Conservation (phyloP, 2,797 vertebrate species). For the Sebastes variabilis region DNA sequence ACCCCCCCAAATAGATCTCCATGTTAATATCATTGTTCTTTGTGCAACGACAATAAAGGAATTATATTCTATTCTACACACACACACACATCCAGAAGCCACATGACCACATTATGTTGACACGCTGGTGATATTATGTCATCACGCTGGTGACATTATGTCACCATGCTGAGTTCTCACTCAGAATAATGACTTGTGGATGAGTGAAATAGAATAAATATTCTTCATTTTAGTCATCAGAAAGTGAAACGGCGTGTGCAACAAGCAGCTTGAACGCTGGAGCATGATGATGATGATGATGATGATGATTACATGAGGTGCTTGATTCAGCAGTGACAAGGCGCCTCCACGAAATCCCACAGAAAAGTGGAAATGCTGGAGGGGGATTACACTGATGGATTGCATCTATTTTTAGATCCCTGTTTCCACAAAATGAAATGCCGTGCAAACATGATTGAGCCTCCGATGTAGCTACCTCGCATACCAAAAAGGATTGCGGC, state of each 20-base stretch:
- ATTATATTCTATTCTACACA: too few relatives aligned
- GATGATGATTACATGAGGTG: conserved; percentile 34
- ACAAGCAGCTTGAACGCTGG: conserved; percentile 16
- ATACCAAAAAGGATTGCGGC: conserved; percentile 55
- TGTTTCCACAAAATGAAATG: conserved; percentile 60
- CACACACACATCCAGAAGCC: neutral
- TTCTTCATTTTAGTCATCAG: neutral
- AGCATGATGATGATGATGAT: neutral
- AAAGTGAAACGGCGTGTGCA: conserved; percentile 13
- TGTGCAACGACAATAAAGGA: too few relatives aligned
- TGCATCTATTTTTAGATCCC: conserved; percentile 72
- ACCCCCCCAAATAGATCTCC: too few relatives aligned
- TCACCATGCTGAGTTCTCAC: neutral
- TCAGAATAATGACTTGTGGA: neutral
- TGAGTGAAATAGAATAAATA: neutral
- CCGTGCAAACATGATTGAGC: conserved; percentile 57
- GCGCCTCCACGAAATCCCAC: conserved; percentile 37
- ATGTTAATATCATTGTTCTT: too few relatives aligned
- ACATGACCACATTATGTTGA: neutral
- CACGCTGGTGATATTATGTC: neutral
- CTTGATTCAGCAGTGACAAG: conserved; percentile 39
- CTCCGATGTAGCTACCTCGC: conserved; percentile 51
- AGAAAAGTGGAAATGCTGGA: conserved; percentile 46
- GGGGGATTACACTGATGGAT: conserved; percentile 73
- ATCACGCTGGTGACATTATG: neutral